Conservation (phyloP, 2,797 vertebrate genomes). For the Gastrophryne carolinensis region DNA sequence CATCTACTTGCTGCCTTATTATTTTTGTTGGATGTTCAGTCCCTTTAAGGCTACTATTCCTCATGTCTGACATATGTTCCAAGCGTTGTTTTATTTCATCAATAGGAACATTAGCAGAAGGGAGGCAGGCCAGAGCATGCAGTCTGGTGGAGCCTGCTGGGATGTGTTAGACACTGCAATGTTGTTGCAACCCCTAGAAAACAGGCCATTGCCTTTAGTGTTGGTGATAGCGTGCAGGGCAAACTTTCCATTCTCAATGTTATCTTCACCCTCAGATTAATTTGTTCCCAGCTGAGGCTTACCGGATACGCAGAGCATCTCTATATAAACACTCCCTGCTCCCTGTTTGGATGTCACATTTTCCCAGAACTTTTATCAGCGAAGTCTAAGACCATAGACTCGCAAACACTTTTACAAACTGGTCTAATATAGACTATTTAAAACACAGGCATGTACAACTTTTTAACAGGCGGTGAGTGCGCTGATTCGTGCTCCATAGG, state of each 20-base stretch:
- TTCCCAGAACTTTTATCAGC: neutral
- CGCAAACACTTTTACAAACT: too few relatives aligned
- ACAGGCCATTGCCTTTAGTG: neutral
- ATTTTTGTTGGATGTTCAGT: too few relatives aligned
- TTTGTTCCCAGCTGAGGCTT: conserved; percentile 8
- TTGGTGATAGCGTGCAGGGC: neutral
- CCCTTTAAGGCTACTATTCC: too few relatives aligned
- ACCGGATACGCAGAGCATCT: conserved; percentile 1
- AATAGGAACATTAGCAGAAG: neutral
- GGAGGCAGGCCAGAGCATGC: neutral
- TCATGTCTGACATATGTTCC: too few relatives aligned
- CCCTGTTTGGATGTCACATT: neutral
- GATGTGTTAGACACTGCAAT: conserved; percentile 5
- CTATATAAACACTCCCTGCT: conserved; percentile 4
- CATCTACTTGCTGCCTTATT: too few relatives aligned
- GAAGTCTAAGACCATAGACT: too few relatives aligned
- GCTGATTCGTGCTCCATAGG: too few relatives aligned
- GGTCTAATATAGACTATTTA: too few relatives aligned
- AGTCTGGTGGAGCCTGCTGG: neutral
- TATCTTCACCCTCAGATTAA: neutral
- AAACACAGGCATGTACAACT: too few relatives aligned
- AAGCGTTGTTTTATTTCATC: conserved; percentile 20
- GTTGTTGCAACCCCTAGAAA: conserved; percentile 1
- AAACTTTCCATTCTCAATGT: conserved; percentile 11
- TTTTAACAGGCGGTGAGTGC: too few relatives aligned